Base-by-base conservation (phyloP, 2,888 invertebrate genomes). In the Tethea ocularis region DNA sequence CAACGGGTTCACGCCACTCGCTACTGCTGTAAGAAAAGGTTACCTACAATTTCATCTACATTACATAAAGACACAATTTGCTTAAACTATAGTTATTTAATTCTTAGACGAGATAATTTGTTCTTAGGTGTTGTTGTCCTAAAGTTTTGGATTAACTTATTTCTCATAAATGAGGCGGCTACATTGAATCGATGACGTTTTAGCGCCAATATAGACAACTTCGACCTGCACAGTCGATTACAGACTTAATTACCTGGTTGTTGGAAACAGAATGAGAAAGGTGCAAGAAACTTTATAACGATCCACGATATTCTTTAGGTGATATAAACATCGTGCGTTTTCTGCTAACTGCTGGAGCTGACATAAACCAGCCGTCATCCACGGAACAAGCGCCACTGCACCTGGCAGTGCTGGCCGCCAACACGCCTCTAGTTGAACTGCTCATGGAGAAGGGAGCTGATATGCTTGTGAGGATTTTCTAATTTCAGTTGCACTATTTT, bases 1-100 rank as follows among this genome's bases (percentile, higher is more conserved):
- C 60, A 91, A 88, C 56, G 91, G 93, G 0, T 90, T 90, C 72
- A 93, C 94, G 0, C 94, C 94, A 0, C 86, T 95, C 41, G 86
- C 92, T 7, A 92, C 93, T n/a, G 94, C 94, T 3, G 84, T 93
- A 7, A 83, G 88, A 59, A 88, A 84, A 80, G 90, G 91, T 83
- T 74, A 41, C 20, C 17, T 26, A 26, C 26, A 26, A n/a, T n/a
- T n/a, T n/a, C n/a, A n/a, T n/a, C n/a, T n/a, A n/a, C n/a, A n/a
- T n/a, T n/a, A n/a, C n/a, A n/a, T n/a, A n/a, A n/a, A n/a, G n/a
- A n/a, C n/a, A n/a, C n/a, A n/a, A n/a, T n/a, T n/a, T n/a, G n/a
- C n/a, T n/a, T n/a, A n/a, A n/a, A n/a, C n/a, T n/a, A n/a, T n/a
- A n/a, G n/a, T n/a, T n/a, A n/a, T n/a, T n/a, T n/a, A n/a, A n/a